Conservation (phyloP, 1,140 invertebrate species). For the Chrysopa pallens region DNA sequence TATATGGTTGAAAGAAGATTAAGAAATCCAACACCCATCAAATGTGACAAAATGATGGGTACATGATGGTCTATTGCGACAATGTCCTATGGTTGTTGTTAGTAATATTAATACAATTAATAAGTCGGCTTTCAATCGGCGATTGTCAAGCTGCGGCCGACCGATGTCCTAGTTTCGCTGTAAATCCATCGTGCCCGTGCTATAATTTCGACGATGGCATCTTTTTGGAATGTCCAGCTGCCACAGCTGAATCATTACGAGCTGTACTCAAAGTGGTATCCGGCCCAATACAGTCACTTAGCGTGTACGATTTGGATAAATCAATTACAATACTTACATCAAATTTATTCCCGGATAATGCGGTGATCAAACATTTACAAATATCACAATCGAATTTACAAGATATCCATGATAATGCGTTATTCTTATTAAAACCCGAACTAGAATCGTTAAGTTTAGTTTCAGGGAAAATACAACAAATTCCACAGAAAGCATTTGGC, state of each 20-base stretch:
- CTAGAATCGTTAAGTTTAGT: conserved; percentile 66
- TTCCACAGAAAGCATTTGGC: conserved; percentile 65
- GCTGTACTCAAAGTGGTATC: conserved; percentile 29
- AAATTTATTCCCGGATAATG: conserved; percentile 47
- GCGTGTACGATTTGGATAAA: conserved; percentile 69
- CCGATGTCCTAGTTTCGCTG: conserved; percentile 46
- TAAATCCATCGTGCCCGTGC: conserved; percentile 67
- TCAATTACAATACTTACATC: conserved; percentile 47
- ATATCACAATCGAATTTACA: conserved; percentile 65
- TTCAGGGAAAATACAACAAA: conserved; percentile 56
- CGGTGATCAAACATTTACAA: conserved; percentile 59
- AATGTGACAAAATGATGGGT: no score
- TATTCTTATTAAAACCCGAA: conserved; percentile 48
- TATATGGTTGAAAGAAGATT: no score
- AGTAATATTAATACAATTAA: no score
- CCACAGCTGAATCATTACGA: conserved; percentile 31
- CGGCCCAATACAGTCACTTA: conserved; percentile 61
- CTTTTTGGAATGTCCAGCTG: conserved; percentile 73
- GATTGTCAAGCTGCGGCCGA: conserved; percentile 7
- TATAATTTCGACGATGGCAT: conserved; percentile 82
- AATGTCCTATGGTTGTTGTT: no score
- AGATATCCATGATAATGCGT: conserved; percentile 53
- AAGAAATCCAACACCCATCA: no score
- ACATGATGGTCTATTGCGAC: no score
- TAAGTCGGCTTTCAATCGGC: no score